A percentile compares a stretch with the other conserved stretches of the same genome.
phyloP scores from a whole-genome alignment of 2,888 invertebrate genomes.

The Lasioglossum lativentre region DNA sequence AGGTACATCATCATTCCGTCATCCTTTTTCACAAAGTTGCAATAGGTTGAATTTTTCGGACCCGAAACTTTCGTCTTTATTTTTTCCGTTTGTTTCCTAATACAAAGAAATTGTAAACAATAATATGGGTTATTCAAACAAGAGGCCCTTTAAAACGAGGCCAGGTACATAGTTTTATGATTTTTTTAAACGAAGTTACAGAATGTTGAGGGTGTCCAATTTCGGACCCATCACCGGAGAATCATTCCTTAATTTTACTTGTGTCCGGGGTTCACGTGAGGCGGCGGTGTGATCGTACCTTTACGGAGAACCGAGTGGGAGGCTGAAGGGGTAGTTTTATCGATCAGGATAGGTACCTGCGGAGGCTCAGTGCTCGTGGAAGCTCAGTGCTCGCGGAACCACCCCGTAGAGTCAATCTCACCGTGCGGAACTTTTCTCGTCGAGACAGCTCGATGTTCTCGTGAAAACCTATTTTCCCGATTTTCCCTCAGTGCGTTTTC shows the following conservation, averaged over 20 bases:
- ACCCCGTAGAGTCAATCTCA: conserved; percentile 75
- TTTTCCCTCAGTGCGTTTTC: conserved; percentile 20
- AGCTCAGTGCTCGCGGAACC: conserved; percentile 83
- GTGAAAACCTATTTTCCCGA: conserved; percentile 18
- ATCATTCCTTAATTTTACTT: not conserved
- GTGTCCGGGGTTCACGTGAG: conserved; percentile 41
- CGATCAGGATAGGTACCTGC: conserved; percentile 79
- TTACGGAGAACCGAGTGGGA: conserved; percentile 71
- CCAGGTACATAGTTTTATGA: not conserved
- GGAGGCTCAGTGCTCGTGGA: conserved; percentile 82
- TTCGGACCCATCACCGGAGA: not conserved
- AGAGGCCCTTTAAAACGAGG: not conserved
- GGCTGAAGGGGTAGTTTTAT: conserved; percentile 79
- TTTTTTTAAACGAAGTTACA: not conserved
- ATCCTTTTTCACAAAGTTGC: not conserved
- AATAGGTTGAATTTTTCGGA: not conserved
- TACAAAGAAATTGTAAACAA: not conserved
- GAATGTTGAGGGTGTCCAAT: not conserved
- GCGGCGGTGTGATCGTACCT: conserved; percentile 68
- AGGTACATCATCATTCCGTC: no score
- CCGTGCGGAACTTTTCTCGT: conserved; percentile 18
- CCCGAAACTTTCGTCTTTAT: not conserved
- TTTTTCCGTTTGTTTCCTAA: not conserved
- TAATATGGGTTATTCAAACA: not conserved
- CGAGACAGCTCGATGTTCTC: conserved; percentile 33